A percentile compares a stretch with the other conserved stretches of the same genome.
phyloP scores from a whole-genome alignment of 1,140 invertebrate genomes.

The Conopomorpha cramerella region DNA sequence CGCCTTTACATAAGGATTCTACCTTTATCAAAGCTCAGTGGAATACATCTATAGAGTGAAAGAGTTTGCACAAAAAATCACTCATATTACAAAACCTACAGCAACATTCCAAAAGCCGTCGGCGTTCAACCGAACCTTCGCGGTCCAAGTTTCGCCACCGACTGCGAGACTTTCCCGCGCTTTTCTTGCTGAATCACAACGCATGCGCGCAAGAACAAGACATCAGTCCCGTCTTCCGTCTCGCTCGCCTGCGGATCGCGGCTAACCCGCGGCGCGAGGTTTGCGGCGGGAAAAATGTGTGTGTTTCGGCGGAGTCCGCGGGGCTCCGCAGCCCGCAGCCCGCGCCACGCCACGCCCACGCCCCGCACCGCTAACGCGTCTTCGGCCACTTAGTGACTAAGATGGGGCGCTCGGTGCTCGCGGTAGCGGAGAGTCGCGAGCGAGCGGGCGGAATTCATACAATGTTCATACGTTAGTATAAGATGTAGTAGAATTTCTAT shows the following conservation, averaged over 20 bases:
- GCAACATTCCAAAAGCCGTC: too few relatives aligned
- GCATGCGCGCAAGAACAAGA: constrained; percentile 25
- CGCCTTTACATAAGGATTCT: too few relatives aligned
- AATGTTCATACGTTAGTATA: too few relatives aligned
- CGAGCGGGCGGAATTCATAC: too few relatives aligned
- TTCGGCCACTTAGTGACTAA: constrained; percentile 56
- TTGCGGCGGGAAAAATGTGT: constrained; percentile 58
- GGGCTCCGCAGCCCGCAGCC: constrained; percentile 39
- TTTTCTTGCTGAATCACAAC: constrained; percentile 11
- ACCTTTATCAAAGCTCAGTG: too few relatives aligned
- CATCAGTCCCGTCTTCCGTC: constrained; percentile 11
- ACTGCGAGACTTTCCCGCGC: constrained; percentile 49
- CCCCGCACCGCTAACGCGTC: constrained; percentile 50
- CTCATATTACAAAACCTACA: too few relatives aligned
- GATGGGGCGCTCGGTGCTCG: constrained; percentile 42
- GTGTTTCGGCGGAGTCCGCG: constrained; percentile 57
- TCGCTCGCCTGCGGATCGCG: constrained; percentile 48
- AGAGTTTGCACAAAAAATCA: too few relatives aligned
- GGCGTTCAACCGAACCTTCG: too few relatives aligned
- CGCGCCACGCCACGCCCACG: constrained; percentile 22
- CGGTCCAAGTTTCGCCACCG: constrained; percentile 8
- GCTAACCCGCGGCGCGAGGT: constrained; percentile 56
- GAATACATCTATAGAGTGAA: too few relatives aligned
- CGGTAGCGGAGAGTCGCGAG: constrained; percentile 2
- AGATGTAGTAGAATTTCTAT: too few relatives aligned